Evolutionary conservation across 2,888 invertebrate species (phyloP), one percentile per base, ranked within the genome.

Genomic region (Lithosia quadra): DNA sequence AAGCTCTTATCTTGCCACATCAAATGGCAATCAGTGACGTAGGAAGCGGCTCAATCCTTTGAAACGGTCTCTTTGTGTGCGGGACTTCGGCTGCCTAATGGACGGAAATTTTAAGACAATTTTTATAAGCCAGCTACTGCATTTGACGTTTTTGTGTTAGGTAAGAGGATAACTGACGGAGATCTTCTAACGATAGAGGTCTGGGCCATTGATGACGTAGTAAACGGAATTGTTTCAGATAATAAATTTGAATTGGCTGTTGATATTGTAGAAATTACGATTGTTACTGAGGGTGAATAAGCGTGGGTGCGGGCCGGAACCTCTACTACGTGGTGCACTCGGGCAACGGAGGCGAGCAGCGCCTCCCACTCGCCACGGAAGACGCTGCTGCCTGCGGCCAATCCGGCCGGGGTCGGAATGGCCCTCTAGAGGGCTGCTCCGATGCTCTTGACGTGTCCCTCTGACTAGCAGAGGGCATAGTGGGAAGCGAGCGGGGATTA

Each of bases 1-100:
- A 75, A 76, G 65, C 66, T 74, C 76, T 76, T 79, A 78, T 80
- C 76, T 78, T 33, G 61, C 60, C 72, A 71, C 77, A 80, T 82
- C 80, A 81, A 77, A 83, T 74, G 76, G 77, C 81, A 79, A 82
- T 83, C 82, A 75, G 74, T 60, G 60, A 67, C 39, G 61, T 60
- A 34, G 60, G 49, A 55, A 53, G 60, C 22, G 61, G 53, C 56
- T 36, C 39, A 36, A 61, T 36, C 74, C 79, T 80, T 80, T 80
- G 77, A 76, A 80, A 73, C 63, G 66, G 69, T 68, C 68, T 67
- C 74, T 81, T 83, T 82, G 82, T 79, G 76, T 65, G 66, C 67
- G 55, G 63, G 71, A 68, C 74, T 77, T 75, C 74, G 71, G 66
- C 74, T 68, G 68, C 61, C 70, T 79, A 79, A 79, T 77, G 71